Conservation (phyloP, 1,140 invertebrate species). For the Brachionus rubens region DNA sequence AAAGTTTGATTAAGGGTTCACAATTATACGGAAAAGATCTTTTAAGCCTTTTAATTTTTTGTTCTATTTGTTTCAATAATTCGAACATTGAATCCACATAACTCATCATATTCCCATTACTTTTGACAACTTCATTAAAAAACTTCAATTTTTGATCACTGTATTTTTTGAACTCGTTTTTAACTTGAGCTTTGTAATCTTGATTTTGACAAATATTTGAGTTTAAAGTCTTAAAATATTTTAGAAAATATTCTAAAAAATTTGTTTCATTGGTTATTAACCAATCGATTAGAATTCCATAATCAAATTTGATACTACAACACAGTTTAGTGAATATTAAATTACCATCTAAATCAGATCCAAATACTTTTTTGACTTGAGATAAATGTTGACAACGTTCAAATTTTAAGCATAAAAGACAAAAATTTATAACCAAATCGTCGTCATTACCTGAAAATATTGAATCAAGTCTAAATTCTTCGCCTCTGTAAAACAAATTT, state of each 20-base stretch:
- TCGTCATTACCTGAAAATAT: constrained; percentile 15
- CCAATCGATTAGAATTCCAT: constrained; percentile 7
- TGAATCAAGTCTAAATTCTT: not conserved
- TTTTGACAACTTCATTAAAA: not conserved
- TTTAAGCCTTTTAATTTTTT: not conserved
- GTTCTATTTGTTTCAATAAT: not conserved
- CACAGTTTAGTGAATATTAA: constrained; percentile 1
- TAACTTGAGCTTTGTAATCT: no score
- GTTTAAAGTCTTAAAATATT: constrained; percentile 7
- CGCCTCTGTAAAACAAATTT: not conserved
- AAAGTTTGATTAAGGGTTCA: not conserved
- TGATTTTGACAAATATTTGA: not conserved
- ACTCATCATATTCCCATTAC: not conserved
- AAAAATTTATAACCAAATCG: constrained; percentile 17
- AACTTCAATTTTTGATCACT: not conserved
- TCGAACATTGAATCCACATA: not conserved
- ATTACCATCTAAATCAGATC: not conserved
- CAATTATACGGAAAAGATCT: constrained; percentile 13
- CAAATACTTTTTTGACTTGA: not conserved
- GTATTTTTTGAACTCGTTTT: not conserved
- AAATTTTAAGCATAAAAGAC: not conserved
- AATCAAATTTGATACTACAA: not conserved
- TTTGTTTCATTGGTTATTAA: constrained; percentile 17
- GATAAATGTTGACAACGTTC: not conserved
- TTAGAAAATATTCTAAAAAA: constrained; percentile 27